These are phyloP conservation scores for Pao palembangensis DNA, from an alignment of 2,113 vertebrate species.

Conservation along the genomic window DNA sequence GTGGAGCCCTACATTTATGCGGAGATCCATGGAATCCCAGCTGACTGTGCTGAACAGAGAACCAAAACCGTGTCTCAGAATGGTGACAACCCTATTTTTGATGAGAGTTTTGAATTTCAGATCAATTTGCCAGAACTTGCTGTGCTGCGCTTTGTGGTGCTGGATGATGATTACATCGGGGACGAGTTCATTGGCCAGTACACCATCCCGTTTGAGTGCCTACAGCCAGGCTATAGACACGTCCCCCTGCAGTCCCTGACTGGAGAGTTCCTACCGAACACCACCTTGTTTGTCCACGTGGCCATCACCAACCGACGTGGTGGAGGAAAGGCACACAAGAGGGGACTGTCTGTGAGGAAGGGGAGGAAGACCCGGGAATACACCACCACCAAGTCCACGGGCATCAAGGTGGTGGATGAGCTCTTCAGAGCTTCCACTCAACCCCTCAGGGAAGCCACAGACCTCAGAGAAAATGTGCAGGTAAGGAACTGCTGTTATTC, in stretches of 20 bases:
- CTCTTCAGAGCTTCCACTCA: slow-evolving; percentile 87
- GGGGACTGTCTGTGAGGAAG: slow-evolving; percentile 84
- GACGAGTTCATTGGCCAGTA: slow-evolving; percentile 94
- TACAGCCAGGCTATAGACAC: slow-evolving; percentile 88
- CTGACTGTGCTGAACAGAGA: slow-evolving; percentile 87
- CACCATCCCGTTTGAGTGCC: slow-evolving; percentile 90
- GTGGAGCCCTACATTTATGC: slow-evolving; percentile 90
- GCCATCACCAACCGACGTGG: slow-evolving; percentile 88
- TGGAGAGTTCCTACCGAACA: slow-evolving; percentile 84
- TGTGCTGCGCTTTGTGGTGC: slow-evolving; percentile 84
- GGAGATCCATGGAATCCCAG: slow-evolving; percentile 89
- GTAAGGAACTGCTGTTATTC: slow-evolving; percentile 59
- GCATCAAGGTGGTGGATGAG: slow-evolving; percentile 89
- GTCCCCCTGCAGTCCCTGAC: slow-evolving; percentile 86
- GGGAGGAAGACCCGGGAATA: slow-evolving; percentile 84
- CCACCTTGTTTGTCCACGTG: slow-evolving; percentile 86
- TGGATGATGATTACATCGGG: slow-evolving; percentile 90
- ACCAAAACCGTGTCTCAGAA: slow-evolving; percentile 89
- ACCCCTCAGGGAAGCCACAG: slow-evolving; percentile 87
- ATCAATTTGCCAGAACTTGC: slow-evolving; percentile 89
- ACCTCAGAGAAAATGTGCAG: slow-evolving; percentile 91
- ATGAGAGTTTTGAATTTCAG: slow-evolving; percentile 92
- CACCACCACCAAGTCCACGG: slow-evolving; percentile 85
- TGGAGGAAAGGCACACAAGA: slow-evolving; percentile 84
- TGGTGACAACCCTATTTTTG: slow-evolving; percentile 88